phyloP scores from a whole-genome alignment of 1,140 invertebrate genomes.

The Eupristina koningsbergeri region DNA sequence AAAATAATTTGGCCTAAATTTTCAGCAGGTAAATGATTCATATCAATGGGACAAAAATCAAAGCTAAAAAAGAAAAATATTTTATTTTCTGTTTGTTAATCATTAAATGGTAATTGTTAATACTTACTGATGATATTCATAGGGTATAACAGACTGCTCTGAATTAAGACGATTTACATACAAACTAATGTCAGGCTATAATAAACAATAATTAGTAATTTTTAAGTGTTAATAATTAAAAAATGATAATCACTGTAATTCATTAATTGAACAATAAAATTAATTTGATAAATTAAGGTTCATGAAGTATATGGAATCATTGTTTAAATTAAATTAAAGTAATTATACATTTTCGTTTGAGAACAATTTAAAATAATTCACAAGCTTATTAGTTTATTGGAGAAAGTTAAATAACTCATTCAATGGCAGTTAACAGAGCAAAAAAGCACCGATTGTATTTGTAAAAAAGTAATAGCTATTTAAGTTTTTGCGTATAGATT shows the following conservation, averaged over 20 bases:
- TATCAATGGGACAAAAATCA: slow-evolving; percentile 89
- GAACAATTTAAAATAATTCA: background rate
- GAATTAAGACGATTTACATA: slow-evolving; percentile 98
- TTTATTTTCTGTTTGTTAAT: slow-evolving; percentile 10
- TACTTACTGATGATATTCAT: slow-evolving; percentile 91
- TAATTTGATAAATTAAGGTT: no score
- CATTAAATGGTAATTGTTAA: background rate
- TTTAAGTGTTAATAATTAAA: background rate
- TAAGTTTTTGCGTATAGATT: no score
- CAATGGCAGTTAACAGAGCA: background rate
- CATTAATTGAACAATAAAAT: background rate
- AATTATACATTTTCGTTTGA: background rate
- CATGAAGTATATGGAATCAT: no score
- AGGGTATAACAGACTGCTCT: slow-evolving; percentile 96
- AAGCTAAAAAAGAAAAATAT: slow-evolving; percentile 74
- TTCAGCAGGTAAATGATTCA: slow-evolving; percentile 90
- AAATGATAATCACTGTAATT: background rate
- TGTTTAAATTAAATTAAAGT: no score
- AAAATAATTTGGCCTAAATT: slow-evolving; percentile 99
- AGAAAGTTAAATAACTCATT: no score
- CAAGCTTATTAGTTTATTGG: background rate
- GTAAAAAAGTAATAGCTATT: no score
- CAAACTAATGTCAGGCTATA: slow-evolving; percentile 87
- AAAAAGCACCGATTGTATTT: background rate
- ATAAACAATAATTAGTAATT: slow-evolving; percentile 59